Evolutionary conservation across 1,140 invertebrate species (phyloP).

Genomic region (Zaprionus nigranus): DNA sequence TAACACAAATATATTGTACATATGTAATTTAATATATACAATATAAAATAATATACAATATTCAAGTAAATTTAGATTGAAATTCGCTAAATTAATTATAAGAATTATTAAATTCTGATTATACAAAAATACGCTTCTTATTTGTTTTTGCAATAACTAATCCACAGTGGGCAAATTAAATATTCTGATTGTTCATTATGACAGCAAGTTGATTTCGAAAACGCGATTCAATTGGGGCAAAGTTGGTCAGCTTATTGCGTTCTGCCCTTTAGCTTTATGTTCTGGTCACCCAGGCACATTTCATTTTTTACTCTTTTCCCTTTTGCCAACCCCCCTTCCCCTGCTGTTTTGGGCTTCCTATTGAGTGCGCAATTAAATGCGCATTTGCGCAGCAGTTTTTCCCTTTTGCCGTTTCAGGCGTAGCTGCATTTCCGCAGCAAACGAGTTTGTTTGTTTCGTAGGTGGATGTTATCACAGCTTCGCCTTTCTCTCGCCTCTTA

Average conservation of each 20-base stretch:
- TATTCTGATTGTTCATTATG: background rate
- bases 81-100: too few relatives aligned
- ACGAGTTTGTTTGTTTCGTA: constrained; percentile 46
- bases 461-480: constrained; percentile 11
- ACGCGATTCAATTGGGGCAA: background rate
- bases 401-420: constrained; percentile 13
- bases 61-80: too few relatives aligned
- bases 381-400: constrained; percentile 44
- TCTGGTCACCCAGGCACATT: background rate
- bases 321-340: background rate
- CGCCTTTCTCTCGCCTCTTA: background rate
- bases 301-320: background rate
- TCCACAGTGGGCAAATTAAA: background rate
- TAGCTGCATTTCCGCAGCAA: constrained; percentile 46
- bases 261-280: background rate
- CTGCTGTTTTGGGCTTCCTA: constrained; percentile 22
- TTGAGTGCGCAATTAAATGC: constrained; percentile 52
- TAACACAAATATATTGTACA: too few relatives aligned
- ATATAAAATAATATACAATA: too few relatives aligned
- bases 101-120: too few relatives aligned
- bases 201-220: background rate
- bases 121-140: too few relatives aligned
- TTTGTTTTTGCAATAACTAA: background rate
- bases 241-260: background rate
- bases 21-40: too few relatives aligned